A percentile compares a stretch with the other conserved stretches of the same genome.
phyloP scores from a whole-genome alignment of 30 jellyfish, hydroid and myxozoan species.

The Hydra vulgaris region DNA sequence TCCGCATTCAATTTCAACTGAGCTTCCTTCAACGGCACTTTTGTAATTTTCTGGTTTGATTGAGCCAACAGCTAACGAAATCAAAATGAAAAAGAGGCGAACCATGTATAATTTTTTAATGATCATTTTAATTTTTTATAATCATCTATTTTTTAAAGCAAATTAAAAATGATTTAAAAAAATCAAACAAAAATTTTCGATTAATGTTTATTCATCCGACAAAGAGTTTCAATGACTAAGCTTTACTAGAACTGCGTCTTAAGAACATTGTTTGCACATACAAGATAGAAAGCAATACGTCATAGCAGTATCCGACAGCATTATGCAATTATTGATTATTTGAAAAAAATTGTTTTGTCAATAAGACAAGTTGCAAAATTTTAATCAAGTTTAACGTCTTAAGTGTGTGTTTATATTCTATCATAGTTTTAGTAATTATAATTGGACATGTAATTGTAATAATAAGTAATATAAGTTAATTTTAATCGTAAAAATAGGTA shows the following conservation, averaged over 20 bases:
- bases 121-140: no score
- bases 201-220: background rate
- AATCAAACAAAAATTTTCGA: background rate
- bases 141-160: background rate
- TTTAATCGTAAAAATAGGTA: no score
- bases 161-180: no score
- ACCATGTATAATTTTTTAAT: no score
- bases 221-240: background rate
- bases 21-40: slow-evolving; percentile 59
- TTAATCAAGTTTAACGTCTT: no score
- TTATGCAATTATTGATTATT: background rate
- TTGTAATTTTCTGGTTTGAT: slow-evolving; percentile 84
- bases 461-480: no score
- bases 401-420: no score
- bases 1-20: slow-evolving; percentile 80
- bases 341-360: no score
- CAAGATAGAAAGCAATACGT: background rate
- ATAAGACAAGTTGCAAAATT: no score
- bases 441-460: no score
- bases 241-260: background rate
- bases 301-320: background rate
- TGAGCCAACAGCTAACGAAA: slow-evolving; percentile 58
- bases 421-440: no score
- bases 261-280: background rate
- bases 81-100: background rate